phyloP scores from a whole-genome alignment of 2,113 vertebrate genomes.

The Pongo pygmaeus region DNA sequence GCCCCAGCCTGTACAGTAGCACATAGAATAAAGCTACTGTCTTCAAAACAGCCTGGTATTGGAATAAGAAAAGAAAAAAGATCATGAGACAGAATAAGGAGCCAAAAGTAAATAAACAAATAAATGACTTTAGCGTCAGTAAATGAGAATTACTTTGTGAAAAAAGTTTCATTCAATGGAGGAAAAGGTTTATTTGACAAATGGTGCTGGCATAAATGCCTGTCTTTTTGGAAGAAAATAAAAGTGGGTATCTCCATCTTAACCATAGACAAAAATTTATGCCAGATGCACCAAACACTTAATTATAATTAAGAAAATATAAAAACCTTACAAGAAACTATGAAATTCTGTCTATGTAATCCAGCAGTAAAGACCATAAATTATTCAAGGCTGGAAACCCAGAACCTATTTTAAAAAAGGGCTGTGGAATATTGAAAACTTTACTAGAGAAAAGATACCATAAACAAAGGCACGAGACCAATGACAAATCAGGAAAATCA shows the following conservation, averaged over 20 bases:
- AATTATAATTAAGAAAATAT: neutral
- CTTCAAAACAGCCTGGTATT: neutral
- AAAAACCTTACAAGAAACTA: neutral
- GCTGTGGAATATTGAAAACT: neutral
- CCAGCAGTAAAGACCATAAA: neutral
- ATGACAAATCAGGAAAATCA: neutral
- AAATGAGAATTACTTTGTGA: neutral
- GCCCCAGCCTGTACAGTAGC: rapidly evolving
- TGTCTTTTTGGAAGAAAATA: neutral
- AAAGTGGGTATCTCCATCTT: neutral
- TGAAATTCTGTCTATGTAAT: neutral
- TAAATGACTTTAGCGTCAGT: neutral
- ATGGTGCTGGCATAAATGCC: neutral
- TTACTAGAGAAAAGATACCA: neutral
- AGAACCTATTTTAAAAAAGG: neutral
- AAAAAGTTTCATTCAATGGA: neutral
- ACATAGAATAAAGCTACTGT: neutral
- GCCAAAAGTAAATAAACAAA: neutral
- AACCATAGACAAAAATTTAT: neutral
- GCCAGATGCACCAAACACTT: neutral
- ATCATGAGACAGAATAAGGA: neutral
- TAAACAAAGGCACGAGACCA: neutral
- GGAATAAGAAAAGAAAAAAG: neutral
- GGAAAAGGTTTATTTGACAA: neutral
- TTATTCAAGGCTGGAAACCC: neutral